Percentiles rank a stretch among this genome's conserved stretches.
phyloP scores from a whole-genome alignment of 2,888 invertebrate genomes.

The Mythimna ferrago region DNA sequence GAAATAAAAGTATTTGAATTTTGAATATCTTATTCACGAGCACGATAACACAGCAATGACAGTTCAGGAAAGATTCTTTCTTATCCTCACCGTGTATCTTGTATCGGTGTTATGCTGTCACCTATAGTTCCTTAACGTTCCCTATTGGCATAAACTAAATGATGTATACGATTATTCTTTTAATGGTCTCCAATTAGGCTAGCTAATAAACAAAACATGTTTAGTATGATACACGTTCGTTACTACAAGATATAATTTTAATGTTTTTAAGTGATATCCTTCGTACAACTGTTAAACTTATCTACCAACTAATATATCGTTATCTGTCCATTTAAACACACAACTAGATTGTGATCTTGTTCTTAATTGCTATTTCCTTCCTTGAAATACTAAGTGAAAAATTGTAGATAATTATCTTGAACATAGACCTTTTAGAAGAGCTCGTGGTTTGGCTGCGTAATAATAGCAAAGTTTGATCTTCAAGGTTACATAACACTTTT shows the following conservation, averaged over 20 bases:
- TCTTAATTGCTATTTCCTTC: slow-evolving; percentile 47
- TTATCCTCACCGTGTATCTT: no score
- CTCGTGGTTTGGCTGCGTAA: no score
- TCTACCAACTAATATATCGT: slow-evolving; percentile 32
- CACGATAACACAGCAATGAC: no score
- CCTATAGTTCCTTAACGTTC: no score
- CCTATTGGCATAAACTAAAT: no score
- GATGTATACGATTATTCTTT: no score
- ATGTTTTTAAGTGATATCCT: slow-evolving; percentile 26
- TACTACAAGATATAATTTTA: slow-evolving; percentile 20
- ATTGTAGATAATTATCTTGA: slow-evolving; percentile 4
- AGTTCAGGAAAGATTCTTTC: no score
- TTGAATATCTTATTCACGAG: no score
- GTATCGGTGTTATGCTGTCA: no score
- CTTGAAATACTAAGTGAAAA: slow-evolving; percentile 28
- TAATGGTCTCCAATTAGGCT: neutral
- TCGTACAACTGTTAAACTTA: slow-evolving; percentile 37
- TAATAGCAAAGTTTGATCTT: no score
- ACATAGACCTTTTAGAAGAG: neutral
- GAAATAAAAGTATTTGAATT: no score
- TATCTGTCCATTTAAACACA: slow-evolving; percentile 47
- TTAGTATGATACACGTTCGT: neutral
- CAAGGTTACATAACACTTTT: no score
- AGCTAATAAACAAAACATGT: neutral
- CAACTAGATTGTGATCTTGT: slow-evolving; percentile 40